Evolutionary conservation across 2,888 invertebrate genomes (phyloP).

Genomic region (Plagodis pulveraria): DNA sequence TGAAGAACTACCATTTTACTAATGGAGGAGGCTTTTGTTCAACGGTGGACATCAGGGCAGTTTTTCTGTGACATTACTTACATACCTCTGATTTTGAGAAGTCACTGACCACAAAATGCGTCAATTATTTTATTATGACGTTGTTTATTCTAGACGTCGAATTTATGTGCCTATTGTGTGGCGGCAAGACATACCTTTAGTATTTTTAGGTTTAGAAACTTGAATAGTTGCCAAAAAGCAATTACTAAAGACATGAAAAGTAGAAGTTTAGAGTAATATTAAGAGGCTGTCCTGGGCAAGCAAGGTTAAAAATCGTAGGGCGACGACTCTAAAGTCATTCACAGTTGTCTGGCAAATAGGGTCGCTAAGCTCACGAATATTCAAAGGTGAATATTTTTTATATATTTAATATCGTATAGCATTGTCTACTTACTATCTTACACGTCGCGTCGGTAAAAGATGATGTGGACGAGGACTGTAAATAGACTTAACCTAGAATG

Average conservation of each 20-base stretch:
- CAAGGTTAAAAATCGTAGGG: conserved; percentile 33
- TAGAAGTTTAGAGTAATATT: conserved; percentile 24
- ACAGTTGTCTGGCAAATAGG: conserved; percentile 28
- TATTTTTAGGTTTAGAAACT: conserved; percentile 9
- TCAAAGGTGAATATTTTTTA: too few species aligned
- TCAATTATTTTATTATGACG: conserved; percentile 35
- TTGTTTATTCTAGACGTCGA: conserved; percentile 32
- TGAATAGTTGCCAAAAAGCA: conserved; percentile 34
- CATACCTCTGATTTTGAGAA: conserved; percentile 4
- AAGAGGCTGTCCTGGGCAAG: conserved; percentile 13
- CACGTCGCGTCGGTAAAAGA: too few species aligned
- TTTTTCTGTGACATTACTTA: not conserved
- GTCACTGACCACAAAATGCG: conserved; percentile 34
- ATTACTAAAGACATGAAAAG: conserved; percentile 35
- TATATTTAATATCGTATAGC: too few species aligned
- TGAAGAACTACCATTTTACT: too few species aligned
- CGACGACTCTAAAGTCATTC: conserved; percentile 29
- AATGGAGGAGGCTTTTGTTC: too few species aligned
- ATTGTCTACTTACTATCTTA: too few species aligned
- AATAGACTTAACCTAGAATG: too few species aligned
- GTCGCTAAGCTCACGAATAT: too few species aligned
- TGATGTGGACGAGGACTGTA: too few species aligned
- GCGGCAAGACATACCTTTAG: conserved; percentile 12
- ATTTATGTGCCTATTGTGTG: conserved; percentile 37
- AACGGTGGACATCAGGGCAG: too few species aligned